Percentiles rank a stretch among this genome's conserved stretches.
These are phyloP conservation scores for Machimus atricapillus DNA, from an alignment of 2,888 invertebrate species.

Conservation along the genomic window DNA sequence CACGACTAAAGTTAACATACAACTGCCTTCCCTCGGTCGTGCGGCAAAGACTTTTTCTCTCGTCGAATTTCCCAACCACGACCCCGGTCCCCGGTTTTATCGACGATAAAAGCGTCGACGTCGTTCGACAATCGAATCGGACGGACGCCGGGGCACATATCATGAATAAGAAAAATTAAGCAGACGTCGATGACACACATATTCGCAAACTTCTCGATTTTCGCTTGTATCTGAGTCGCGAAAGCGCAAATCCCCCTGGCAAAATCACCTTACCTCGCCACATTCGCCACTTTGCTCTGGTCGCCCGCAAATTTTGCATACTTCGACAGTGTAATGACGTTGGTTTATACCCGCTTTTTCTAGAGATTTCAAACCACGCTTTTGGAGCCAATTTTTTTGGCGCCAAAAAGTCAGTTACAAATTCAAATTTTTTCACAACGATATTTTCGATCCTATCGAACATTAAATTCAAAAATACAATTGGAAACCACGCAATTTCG, in stretches of 20 bases:
- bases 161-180: not conserved
- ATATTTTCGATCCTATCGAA: not conserved
- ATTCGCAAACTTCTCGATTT: not conserved
- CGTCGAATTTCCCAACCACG: not conserved
- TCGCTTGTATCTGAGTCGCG: not conserved
- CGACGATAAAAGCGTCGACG: not conserved
- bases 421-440: not conserved
- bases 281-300: not conserved
- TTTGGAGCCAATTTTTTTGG: not conserved
- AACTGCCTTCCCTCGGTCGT: conserved; percentile 51
- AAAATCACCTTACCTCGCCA: not conserved
- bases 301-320: not conserved
- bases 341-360: not conserved
- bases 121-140: not conserved
- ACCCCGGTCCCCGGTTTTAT: not conserved
- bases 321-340: not conserved
- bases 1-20: conserved; percentile 56
- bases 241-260: not conserved
- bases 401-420: not conserved
- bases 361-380: not conserved
- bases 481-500: not conserved
- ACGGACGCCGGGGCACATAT: not conserved
- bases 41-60: conserved; percentile 17
- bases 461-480: not conserved
- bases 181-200: not conserved